Conservation (phyloP, 2,888 invertebrate species). For the Aleiodes alternator region DNA sequence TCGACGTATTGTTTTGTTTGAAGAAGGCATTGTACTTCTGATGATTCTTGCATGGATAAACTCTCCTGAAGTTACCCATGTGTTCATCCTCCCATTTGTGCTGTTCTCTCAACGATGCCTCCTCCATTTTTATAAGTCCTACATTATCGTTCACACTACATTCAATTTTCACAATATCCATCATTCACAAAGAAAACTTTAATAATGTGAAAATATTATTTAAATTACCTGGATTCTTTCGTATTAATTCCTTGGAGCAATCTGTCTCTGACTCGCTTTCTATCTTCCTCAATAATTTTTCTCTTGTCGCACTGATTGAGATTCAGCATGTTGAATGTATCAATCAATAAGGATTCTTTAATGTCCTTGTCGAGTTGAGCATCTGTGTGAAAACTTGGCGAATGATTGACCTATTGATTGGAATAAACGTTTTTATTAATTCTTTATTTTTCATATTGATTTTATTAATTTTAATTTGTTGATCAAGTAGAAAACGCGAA, state of each 20-base stretch:
- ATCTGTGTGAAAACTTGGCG: constrained; percentile 95
- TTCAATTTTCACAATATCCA: constrained; percentile 32
- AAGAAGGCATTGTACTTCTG: constrained; percentile 84
- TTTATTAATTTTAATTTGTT: no score
- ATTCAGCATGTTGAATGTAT: constrained; percentile 88
- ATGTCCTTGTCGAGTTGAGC: constrained; percentile 90
- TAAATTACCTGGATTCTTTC: constrained; percentile 68
- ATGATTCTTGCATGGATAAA: constrained; percentile 81
- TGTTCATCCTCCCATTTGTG: constrained; percentile 86
- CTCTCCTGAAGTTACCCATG: constrained; percentile 84
- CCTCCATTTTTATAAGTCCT: constrained; percentile 56
- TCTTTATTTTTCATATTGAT: no score
- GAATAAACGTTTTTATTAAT: no score
- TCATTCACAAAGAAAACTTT: neutral
- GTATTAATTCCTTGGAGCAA: constrained; percentile 79
- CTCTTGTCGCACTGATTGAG: constrained; percentile 85
- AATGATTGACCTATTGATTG: constrained; percentile 86
- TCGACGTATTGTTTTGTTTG: constrained; percentile 84
- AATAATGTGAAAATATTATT: neutral
- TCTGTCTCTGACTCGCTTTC: constrained; percentile 83
- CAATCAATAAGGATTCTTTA: constrained; percentile 86
- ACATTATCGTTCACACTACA: constrained; percentile 54
- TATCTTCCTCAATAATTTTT: constrained; percentile 84
- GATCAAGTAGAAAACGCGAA: no score
- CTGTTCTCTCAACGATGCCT: constrained; percentile 75